These are phyloP conservation scores for Adela reaumurella DNA, from an alignment of 2,888 invertebrate genomes.

Conservation along the genomic window DNA sequence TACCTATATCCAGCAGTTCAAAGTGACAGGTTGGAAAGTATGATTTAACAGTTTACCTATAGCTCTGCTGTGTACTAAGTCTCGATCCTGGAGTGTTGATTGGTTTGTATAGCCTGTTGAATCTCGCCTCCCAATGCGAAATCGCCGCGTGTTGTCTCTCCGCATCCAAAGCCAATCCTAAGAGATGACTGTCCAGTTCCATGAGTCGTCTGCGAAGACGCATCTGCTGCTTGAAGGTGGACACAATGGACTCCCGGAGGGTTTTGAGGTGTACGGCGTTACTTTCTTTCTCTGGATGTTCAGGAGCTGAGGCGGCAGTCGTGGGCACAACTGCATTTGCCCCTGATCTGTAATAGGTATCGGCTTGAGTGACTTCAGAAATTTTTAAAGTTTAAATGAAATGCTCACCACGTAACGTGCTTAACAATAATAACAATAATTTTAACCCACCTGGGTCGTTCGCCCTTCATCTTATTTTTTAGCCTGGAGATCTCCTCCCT, in stretches of 20 bases:
- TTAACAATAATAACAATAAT: too few species aligned
- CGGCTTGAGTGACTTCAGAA: too few species aligned
- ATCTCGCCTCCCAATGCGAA: slow-evolving; percentile 83
- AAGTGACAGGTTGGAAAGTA: too few species aligned
- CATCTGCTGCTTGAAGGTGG: slow-evolving; percentile 92
- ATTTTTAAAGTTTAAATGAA: too few species aligned
- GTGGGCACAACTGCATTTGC: slow-evolving; percentile 21
- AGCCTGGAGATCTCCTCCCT: slow-evolving; percentile 80
- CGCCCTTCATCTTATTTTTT: slow-evolving; percentile 77
- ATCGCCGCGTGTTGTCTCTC: slow-evolving; percentile 86
- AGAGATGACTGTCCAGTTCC: slow-evolving; percentile 85
- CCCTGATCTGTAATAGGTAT: slow-evolving; percentile 28
- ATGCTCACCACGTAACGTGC: too few species aligned
- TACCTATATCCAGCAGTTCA: too few species aligned
- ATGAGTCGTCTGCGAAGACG: slow-evolving; percentile 79
- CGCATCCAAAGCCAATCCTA: slow-evolving; percentile 84
- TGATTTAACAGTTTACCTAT: too few species aligned
- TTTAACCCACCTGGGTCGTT: slow-evolving; percentile 57
- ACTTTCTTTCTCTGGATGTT: slow-evolving; percentile 31
- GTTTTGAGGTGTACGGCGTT: slow-evolving; percentile 55
- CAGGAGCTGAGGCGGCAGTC: slow-evolving; percentile 20
- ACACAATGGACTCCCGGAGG: slow-evolving; percentile 80
- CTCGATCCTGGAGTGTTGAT: slow-evolving; percentile 53
- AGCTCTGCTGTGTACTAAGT: slow-evolving; percentile 59
- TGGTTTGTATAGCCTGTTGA: slow-evolving; percentile 70